Base-by-base conservation (phyloP, 2,888 invertebrate genomes). In the Xanthia icteritia region DNA sequence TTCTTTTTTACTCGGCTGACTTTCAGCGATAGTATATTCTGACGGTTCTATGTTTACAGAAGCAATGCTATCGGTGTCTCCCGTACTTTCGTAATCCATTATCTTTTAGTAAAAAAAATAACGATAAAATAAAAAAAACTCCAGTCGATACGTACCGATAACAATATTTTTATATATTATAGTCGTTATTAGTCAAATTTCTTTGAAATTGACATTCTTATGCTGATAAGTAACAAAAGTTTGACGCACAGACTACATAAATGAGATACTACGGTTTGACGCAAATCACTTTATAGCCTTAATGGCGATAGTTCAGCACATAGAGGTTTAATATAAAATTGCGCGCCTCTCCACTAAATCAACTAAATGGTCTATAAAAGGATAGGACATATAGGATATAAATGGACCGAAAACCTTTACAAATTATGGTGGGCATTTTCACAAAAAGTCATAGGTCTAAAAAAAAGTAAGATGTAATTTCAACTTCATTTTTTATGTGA, bases 1-100 rank as follows among this genome's bases (percentile, higher is more conserved):
- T 2, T 76, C 91, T 3, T 76, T 68, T 81, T 89, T 91, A 67
- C 0, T 11, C 0, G 48, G 2, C 4, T 5, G 9, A 27, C 1
- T 15, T 15, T 77, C 83, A 36, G n/a, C 6, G 9, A 82, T 27
- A 45, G 15, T 1, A 31, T 39, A 48, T 5, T 61, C 81, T 54
- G 77, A 81, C 6, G 54, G 39, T 1, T 20, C 45, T 5, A 77
- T 5, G 15, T 3, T 27, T 45, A 63, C 15, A 54, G 81, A 77
- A 27, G 0, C 5, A 61, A 11, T 20, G 36, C 73, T 73, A 0
- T 54, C 36, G 15, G 4, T 1, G 1, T 73, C 81, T 17, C 0
- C 0, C 4, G 0, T 15, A 73, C 51, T 45, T 54, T 45, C 3
- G 61, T 73, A 81, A 1, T 77, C 54, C 81, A 81, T 79, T 39